A percentile compares a stretch with the other conserved stretches of the same genome.
These are phyloP conservation scores for Polydrusus pterygomalis DNA, from an alignment of 2,888 invertebrate genomes.

Conservation along the genomic window DNA sequence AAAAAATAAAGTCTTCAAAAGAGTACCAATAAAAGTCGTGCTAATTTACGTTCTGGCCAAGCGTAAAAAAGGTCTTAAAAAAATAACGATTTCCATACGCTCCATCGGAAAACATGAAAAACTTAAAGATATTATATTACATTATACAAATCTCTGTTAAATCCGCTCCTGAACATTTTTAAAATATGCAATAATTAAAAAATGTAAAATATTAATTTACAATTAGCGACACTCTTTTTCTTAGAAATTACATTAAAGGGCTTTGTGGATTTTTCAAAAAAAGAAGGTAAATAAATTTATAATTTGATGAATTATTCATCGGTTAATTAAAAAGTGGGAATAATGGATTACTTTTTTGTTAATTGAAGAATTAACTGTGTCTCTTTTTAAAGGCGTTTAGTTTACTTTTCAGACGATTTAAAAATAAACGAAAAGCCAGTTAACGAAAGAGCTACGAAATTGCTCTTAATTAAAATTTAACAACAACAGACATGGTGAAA, in stretches of 20 bases:
- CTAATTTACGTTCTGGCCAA: no score
- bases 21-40: no score
- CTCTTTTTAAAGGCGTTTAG: conserved; percentile 31
- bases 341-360: conserved; percentile 36
- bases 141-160: no score
- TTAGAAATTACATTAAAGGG: conserved; percentile 23
- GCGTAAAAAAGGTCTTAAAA: no score
- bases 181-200: conserved; percentile 41
- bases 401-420: conserved; percentile 38
- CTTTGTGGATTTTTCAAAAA: conserved; percentile 17
- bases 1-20: no score
- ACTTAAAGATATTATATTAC: no score
- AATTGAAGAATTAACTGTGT: conserved; percentile 33
- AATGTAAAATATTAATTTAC: conserved; percentile 38
- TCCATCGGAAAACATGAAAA: no score
- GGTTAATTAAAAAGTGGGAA: conserved; percentile 40
- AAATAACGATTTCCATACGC: no score
- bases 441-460: conserved; percentile 11
- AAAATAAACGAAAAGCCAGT: conserved; percentile 26
- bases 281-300: conserved; percentile 32
- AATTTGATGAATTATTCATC: conserved; percentile 43
- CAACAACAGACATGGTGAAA: no score
- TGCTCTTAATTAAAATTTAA: no score
- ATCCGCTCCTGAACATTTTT: conserved; percentile 20
- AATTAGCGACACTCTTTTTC: conserved; percentile 22